A percentile compares a stretch with the other conserved stretches of the same genome.
Conservation (phyloP, 1,140 invertebrate genomes). For the Drosophila sp. region DNA sequence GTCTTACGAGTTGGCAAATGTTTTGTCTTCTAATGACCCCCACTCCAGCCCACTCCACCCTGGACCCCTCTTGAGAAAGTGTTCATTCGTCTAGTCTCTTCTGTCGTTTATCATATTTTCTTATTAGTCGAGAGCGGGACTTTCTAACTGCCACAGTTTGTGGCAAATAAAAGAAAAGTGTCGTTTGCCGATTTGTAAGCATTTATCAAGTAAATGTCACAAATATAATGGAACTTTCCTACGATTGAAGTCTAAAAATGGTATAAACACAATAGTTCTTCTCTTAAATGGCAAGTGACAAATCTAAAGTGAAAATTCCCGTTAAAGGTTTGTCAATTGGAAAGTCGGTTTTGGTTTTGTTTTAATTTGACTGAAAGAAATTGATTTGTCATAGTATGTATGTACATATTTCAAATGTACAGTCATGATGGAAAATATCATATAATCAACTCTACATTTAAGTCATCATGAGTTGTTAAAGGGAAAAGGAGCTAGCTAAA, state of each 20-base stretch:
- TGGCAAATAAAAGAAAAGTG: slow-evolving; percentile 55
- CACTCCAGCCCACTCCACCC: slow-evolving; percentile 2
- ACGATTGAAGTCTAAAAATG: background rate
- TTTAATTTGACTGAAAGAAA: slow-evolving; percentile 9
- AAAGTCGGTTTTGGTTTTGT: slow-evolving; percentile 12
- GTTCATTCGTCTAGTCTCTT: slow-evolving; percentile 45
- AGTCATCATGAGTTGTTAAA: background rate
- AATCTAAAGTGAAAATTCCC: slow-evolving; percentile 3
- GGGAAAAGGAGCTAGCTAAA: background rate
- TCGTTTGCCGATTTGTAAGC: slow-evolving; percentile 60
- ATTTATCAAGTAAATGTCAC: slow-evolving; percentile 46
- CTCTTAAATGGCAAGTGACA: slow-evolving; percentile 14
- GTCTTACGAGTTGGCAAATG: slow-evolving; percentile 31
- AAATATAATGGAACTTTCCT: slow-evolving; percentile 21
- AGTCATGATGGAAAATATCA: background rate
- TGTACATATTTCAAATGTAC: background rate
- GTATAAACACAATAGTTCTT: slow-evolving; percentile 13
- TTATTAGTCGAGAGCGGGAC: slow-evolving; percentile 58
- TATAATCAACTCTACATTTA: background rate
- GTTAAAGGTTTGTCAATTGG: slow-evolving; percentile 14
- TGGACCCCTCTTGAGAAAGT: slow-evolving; percentile 41
- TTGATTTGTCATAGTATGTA: slow-evolving; percentile 11
- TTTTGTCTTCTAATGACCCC: slow-evolving; percentile 65
- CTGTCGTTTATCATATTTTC: slow-evolving; percentile 65
- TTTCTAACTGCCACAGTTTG: slow-evolving; percentile 58